These are phyloP conservation scores for Epinephelus awoara DNA, from an alignment of 2,797 vertebrate genomes.

Conservation along the genomic window DNA sequence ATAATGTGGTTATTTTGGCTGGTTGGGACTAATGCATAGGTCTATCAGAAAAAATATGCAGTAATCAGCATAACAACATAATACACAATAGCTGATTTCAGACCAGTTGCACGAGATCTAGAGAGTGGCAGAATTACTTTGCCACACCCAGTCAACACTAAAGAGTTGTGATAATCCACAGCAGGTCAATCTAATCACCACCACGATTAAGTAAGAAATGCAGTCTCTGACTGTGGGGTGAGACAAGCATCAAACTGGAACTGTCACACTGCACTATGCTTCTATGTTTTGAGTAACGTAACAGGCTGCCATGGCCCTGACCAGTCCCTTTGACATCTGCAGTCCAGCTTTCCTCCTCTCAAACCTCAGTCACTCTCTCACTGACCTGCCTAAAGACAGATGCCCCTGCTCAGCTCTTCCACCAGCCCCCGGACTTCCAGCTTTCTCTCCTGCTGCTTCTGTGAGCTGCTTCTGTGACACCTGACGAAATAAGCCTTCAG, in stretches of 20 bases:
- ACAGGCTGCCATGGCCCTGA: neutral
- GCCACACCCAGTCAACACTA: conserved; percentile 1
- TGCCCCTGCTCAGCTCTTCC: conserved; percentile 13
- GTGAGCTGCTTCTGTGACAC: conserved; percentile 5
- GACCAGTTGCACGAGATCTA: neutral
- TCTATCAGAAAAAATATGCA: neutral
- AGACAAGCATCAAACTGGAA: conserved; percentile 4
- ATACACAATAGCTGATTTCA: conserved; percentile 3
- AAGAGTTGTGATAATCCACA: conserved; percentile 3
- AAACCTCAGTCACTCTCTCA: conserved; percentile 26
- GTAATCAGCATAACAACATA: conserved; percentile 1
- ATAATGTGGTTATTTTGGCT: conserved; percentile 15
- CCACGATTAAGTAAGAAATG: neutral
- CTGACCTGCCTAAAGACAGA: conserved; percentile 36
- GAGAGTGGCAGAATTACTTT: conserved; percentile 1
- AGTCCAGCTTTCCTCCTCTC: conserved; percentile 11
- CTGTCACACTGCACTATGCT: neutral
- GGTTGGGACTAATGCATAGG: neutral
- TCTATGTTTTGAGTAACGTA: neutral
- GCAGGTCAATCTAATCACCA: neutral
- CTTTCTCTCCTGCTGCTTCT: conserved; percentile 29
- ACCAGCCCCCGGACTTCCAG: neutral
- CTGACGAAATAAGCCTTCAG: conserved; percentile 28
- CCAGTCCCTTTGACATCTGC: neutral
- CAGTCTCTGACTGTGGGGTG: neutral